Percentiles rank a stretch among this genome's conserved stretches.
phyloP scores from a whole-genome alignment of 2,797 vertebrate species.

The Otolemur crassicaudatus region DNA sequence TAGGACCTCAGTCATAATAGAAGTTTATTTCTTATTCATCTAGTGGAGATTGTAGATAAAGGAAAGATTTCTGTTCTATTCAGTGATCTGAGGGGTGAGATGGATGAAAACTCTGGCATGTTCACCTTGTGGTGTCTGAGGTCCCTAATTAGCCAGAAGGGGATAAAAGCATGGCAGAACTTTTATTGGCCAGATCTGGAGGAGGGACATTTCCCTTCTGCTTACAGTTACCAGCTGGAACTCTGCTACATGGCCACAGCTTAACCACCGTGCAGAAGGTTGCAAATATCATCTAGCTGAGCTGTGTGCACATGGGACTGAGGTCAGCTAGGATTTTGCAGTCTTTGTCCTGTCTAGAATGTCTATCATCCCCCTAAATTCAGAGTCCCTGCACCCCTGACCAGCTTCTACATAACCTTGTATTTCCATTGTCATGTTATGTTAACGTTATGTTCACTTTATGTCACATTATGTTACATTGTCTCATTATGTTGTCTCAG shows the following conservation, averaged over 20 bases:
- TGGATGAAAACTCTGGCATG: not conserved
- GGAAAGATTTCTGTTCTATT: not conserved
- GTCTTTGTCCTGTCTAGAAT: not conserved
- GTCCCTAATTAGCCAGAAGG: not conserved
- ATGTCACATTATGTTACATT: not conserved
- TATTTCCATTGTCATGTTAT: not conserved
- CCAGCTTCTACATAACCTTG: not conserved
- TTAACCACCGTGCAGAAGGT: not conserved
- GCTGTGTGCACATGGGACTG: not conserved
- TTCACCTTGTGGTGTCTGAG: not conserved
- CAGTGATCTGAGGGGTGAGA: not conserved
- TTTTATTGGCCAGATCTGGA: not conserved
- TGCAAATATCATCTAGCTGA: not conserved
- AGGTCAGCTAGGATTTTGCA: not conserved
- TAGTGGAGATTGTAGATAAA: not conserved
- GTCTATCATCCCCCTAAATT: not conserved
- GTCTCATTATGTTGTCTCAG: not conserved
- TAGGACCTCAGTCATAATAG: not conserved
- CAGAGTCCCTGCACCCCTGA: not conserved
- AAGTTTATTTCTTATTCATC: not conserved
- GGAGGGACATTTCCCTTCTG: not conserved
- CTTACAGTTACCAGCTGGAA: not conserved
- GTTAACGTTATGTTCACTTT: too few species aligned
- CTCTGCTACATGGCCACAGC: not conserved
- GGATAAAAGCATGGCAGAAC: not conserved